Conservation (phyloP, 2,797 vertebrate species). For the Emydoidea blandingii region DNA sequence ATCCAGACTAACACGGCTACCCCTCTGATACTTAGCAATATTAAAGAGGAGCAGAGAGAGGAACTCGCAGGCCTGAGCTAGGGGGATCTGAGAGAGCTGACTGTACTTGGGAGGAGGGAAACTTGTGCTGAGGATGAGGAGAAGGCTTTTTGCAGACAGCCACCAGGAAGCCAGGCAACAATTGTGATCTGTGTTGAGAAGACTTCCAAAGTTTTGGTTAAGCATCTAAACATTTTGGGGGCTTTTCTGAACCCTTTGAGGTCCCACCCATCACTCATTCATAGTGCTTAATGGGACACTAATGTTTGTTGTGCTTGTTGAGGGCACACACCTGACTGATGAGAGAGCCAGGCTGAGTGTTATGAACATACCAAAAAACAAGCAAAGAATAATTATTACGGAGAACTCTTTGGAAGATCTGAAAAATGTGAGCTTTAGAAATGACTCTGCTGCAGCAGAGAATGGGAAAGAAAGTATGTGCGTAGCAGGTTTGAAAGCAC, state of each 20-base stretch:
- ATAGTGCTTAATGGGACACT: background rate
- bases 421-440: conserved; percentile 3
- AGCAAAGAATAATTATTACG: background rate
- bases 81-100: conserved; percentile 7
- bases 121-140: background rate
- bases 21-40: background rate
- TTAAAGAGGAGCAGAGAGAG: conserved; percentile 47
- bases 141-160: background rate
- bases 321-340: background rate
- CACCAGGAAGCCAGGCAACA: no score
- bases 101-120: background rate
- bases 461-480: background rate
- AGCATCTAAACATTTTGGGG: background rate
- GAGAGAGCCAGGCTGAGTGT: background rate
- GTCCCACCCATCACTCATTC: background rate
- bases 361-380: background rate
- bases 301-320: background rate
- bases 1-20: no score
- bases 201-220: conserved; percentile 4
- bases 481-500: background rate
- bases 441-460: background rate
- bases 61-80: background rate
- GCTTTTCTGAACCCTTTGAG: background rate
- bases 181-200: background rate
- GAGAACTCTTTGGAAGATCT: background rate